Percentiles rank a stretch among this genome's conserved stretches.
Evolutionary conservation across 2,888 invertebrate species (phyloP).

Genomic region (Ganaspis brasiliensis): DNA sequence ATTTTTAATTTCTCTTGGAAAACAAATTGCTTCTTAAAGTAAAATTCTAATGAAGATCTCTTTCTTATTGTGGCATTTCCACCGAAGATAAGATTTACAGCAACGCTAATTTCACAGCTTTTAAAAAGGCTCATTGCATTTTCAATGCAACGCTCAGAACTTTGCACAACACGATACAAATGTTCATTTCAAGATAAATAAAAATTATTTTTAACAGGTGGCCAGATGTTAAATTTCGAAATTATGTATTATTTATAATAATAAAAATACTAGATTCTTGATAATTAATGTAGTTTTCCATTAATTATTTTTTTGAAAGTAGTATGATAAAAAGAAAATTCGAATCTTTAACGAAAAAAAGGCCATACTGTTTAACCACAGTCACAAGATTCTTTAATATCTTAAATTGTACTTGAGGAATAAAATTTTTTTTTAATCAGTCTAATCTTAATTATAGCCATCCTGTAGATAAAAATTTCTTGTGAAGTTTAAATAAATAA

Average conservation of each 20-base stretch:
- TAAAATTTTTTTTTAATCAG: constrained; percentile 6
- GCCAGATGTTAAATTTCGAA: neutral
- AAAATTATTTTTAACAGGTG: neutral
- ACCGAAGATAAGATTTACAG: constrained; percentile 7
- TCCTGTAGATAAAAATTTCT: constrained; percentile 26
- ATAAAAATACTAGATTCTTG: too few relatives aligned
- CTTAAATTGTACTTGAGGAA: constrained; percentile 13
- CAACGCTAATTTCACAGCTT: constrained; percentile 57
- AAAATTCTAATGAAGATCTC: constrained; percentile 19
- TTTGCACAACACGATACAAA: constrained; percentile 55
- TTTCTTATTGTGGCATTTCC: constrained; percentile 18
- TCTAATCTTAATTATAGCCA: constrained; percentile 22
- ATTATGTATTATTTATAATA: neutral
- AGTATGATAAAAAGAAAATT: constrained; percentile 3
- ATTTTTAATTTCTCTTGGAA: neutral
- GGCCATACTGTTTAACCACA: neutral
- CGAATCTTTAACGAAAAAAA: neutral
- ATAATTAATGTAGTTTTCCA: too few relatives aligned
- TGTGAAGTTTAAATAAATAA: constrained; percentile 33
- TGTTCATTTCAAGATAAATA: constrained; percentile 43
- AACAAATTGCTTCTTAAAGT: constrained; percentile 8
- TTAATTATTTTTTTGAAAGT: too few relatives aligned
- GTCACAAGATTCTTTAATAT: neutral
- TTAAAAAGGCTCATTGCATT: constrained; percentile 60
- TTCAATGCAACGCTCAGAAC: constrained; percentile 58